These are phyloP conservation scores for Beaufortia kweichowensis DNA, from an alignment of 2,113 vertebrate genomes.

Conservation along the genomic window DNA sequence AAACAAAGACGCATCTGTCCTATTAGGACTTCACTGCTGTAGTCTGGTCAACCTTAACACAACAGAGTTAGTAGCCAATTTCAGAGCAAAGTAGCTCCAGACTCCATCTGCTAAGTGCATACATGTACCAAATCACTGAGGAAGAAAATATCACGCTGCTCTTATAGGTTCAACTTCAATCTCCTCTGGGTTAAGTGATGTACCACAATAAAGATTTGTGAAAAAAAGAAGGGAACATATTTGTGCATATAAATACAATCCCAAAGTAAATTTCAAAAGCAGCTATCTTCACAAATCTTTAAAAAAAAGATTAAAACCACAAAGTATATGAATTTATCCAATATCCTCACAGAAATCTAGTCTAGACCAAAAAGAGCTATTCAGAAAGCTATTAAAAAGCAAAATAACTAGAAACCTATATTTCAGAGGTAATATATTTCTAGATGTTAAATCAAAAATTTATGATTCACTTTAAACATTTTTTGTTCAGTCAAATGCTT, in stretches of 20 bases:
- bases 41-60: conserved; percentile 23
- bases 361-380: too few relatives aligned
- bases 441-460: too few relatives aligned
- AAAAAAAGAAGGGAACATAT: not conserved
- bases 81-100: conserved; percentile 7
- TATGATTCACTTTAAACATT: too few relatives aligned
- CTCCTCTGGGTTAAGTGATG: conserved; percentile 9
- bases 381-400: too few relatives aligned
- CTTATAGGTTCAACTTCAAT: not conserved
- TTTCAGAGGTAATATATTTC: too few relatives aligned
- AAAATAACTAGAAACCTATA: too few relatives aligned
- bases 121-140: conserved; percentile 7
- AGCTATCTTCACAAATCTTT: too few relatives aligned
- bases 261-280: too few relatives aligned
- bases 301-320: too few relatives aligned
- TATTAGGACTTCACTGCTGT: conserved; percentile 5
- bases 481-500: too few relatives aligned
- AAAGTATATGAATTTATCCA: too few relatives aligned
- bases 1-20: not conserved
- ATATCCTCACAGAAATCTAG: too few relatives aligned
- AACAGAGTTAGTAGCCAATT: conserved; percentile 18
- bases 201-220: not conserved
- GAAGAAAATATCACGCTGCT: not conserved
- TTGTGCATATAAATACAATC: not conserved
- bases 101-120: conserved; percentile 31